Base-by-base conservation (phyloP, 2,113 vertebrate species). In the Ptilonorhynchus violaceus region DNA sequence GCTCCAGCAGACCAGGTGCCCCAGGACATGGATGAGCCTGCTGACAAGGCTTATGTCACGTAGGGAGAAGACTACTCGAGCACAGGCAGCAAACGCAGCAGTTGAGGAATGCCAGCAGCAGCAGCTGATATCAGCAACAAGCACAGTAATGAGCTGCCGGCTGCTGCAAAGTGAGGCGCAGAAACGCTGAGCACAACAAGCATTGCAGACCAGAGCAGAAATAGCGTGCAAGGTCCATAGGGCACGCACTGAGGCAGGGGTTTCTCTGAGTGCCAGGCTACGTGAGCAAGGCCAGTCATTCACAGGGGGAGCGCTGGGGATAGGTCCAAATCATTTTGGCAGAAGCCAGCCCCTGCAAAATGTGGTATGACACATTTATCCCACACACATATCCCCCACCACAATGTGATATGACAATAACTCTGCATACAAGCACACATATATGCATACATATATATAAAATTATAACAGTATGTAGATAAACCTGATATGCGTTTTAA, bases 181-280 rank as follows among this genome's bases (percentile, higher is more conserved):
- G 33, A 41, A 60, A 75, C 6, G 28, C 47, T 50, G 59, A 90
- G 64, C 39, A 49, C n/a, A 39, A 41, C 9, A 20, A 6, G 6
- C 6, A 11, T 24, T 30, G 15, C 39, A 41, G 15, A 6, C 17
- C 19, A 13, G 19, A 5, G n/a, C 12, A 39, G 53, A 80, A 39
- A 27, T 2, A 4, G 7, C 0, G 13, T 25, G 11, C 8, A 53
- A 63, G 82, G 46, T 31, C n/a, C 2, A 0, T 22, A 59, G 22
- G 13, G 14, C 11, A 15, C 6, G 6, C 24, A 6, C 8, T 5
- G 31, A n/a, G 24, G 6, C 24, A 28, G 15, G 24, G 19, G 13
- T 24, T 10, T n/a, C 55, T 64, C n/a, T 10, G 23, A 39, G 16
- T 2, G 7, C 19, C 62, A 35, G 1, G 0, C 24, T 18, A 0